Evolutionary conservation across 2,113 vertebrate genomes (phyloP), one percentile per base, ranked within the genome.

Genomic region (Melanostigma gelatinosum): DNA sequence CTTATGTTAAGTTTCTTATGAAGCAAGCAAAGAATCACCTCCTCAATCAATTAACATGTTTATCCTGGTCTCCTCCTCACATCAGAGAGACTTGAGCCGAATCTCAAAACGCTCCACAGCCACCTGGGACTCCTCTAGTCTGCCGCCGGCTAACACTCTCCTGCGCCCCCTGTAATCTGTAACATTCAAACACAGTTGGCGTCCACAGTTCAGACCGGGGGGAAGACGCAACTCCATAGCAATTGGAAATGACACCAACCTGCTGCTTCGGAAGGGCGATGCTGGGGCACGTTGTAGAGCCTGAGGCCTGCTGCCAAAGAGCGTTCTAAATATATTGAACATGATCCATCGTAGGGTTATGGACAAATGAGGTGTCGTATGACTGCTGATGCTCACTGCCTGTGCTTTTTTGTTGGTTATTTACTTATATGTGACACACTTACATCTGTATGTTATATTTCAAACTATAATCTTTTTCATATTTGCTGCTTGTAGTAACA

Each of bases 181-280:
- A 12, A 20, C 48, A 24, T 63, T 88, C 86, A 83, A 82, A 85
- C 72, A 44, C 69, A 54, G 20, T 86, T 74, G 85, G 77, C 68
- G 63, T 79, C 66, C 63, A 29, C 42, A 48, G 40, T 48, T 75
- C 16, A 65, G n/a, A 61, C 38, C n/a, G 16, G 61, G 69, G 46
- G 24, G n/a, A 72, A 6, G 76, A 54, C 10, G 11, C 69, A 62
- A 18, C 42, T 87, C 55, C 79, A 16, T 1, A 42, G 62, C 29
- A 87, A 85, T 61, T 78, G 60, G 54, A 63, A 29, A 66, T 75
- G 80, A 79, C 83, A 87, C 48, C 44, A 73, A 34, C 80, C 80
- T 69, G 83, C 80, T 81, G 79, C 22, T 70, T 55, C 4, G 20
- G 46, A 22, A 46, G 38, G 63, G 42, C 0, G 12, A 60, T 0